phyloP scores from a whole-genome alignment of 1,140 invertebrate species.

The Arctopsyche grandis region DNA sequence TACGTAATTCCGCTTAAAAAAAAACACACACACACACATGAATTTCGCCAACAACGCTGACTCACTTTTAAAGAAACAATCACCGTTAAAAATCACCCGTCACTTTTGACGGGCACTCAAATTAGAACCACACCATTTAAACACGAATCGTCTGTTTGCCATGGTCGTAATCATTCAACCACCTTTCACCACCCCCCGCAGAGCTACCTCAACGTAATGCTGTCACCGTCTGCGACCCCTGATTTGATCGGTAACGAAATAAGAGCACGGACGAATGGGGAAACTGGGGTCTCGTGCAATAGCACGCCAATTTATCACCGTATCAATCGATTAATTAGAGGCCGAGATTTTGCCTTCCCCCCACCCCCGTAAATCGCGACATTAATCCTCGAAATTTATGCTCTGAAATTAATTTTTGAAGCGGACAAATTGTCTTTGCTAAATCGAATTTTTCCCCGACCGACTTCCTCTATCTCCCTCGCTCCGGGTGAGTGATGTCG shows the following conservation, averaged over 20 bases:
- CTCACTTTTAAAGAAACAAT: too few species aligned
- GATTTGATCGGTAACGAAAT: slow-evolving; percentile 7
- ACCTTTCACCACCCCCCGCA: not conserved
- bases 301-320: not conserved
- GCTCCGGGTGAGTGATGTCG: slow-evolving; percentile 15
- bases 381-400: not conserved
- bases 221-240: not conserved
- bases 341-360: not conserved
- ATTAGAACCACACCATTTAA: too few species aligned
- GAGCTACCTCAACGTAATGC: too few species aligned
- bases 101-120: too few species aligned
- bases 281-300: not conserved
- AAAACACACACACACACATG: too few species aligned
- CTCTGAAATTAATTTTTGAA: slow-evolving; percentile 9
- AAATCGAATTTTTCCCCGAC: not conserved
- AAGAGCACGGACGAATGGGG: not conserved
- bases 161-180: not conserved
- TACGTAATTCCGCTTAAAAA: too few species aligned
- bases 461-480: not conserved
- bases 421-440: slow-evolving; percentile 4
- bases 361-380: not conserved
- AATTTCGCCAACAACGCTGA: too few species aligned
- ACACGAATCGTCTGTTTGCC: slow-evolving; percentile 11
- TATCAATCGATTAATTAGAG: slow-evolving; percentile 6
- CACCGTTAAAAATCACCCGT: too few species aligned